phyloP scores from a whole-genome alignment of 2,797 vertebrate genomes.

The Poeciliopsis paucimaculata region DNA sequence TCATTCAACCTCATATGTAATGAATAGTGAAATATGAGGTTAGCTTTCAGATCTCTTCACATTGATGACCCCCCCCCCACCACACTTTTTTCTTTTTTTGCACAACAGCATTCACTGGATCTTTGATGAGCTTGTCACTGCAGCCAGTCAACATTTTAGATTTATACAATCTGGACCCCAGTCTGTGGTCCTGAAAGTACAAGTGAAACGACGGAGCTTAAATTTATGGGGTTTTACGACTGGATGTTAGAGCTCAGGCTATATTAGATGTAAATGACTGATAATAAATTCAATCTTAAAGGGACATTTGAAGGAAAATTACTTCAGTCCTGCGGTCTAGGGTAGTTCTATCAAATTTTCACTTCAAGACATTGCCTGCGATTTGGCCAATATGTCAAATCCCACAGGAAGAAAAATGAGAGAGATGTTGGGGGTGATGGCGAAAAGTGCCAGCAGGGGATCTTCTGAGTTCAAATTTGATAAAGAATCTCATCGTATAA shows the following conservation, averaged over 20 bases:
- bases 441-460: conserved; percentile 39
- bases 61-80: conserved; percentile 29
- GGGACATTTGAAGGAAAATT: conserved; percentile 76
- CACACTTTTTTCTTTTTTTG: conserved; percentile 40
- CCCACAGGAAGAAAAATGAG: conserved; percentile 54
- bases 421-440: conserved; percentile 61
- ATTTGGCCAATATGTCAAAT: conserved; percentile 69
- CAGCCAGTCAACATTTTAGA: conserved; percentile 71
- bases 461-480: conserved; percentile 63
- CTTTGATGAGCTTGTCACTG: conserved; percentile 73
- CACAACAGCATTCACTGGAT: conserved; percentile 65
- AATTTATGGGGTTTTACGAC: conserved; percentile 76
- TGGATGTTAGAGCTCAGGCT: conserved; percentile 66
- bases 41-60: conserved; percentile 53
- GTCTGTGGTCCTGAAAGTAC: conserved; percentile 59
- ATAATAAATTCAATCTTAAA: conserved; percentile 78
- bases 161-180: conserved; percentile 67
- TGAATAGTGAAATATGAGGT: conserved; percentile 47
- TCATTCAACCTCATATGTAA: conserved; percentile 48
- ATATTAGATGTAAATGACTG: conserved; percentile 77
- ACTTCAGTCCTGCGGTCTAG: conserved; percentile 63
- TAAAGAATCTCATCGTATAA: conserved; percentile 56
- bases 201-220: conserved; percentile 56
- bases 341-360: conserved; percentile 68
- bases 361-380: conserved; percentile 59